Conservation (phyloP, 2,113 vertebrate genomes). For the Campylorhamphus procurvoides region DNA sequence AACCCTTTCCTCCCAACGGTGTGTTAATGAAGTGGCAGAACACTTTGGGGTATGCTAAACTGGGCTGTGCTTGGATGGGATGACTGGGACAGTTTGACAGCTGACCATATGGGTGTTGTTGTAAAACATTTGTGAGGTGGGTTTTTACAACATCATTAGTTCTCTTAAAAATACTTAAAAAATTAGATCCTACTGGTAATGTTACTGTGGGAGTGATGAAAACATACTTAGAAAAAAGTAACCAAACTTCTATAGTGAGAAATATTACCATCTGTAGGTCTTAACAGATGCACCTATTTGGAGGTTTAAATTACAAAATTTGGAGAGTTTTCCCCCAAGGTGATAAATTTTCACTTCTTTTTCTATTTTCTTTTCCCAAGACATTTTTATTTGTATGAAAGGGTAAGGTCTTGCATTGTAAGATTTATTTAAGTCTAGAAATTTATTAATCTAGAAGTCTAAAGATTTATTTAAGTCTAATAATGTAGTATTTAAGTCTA, state of each 20-base stretch:
- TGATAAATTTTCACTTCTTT: neutral
- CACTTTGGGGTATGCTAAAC: neutral
- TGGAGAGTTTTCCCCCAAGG: neutral
- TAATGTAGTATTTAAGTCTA: neutral
- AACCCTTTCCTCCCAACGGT: neutral
- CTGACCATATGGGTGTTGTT: neutral
- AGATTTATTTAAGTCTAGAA: neutral
- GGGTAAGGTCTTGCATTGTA: neutral
- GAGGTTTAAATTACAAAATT: neutral
- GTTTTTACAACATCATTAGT: neutral
- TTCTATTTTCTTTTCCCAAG: neutral
- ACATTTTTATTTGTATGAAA: neutral
- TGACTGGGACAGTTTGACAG: neutral
- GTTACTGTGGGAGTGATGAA: neutral
- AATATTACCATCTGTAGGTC: neutral
- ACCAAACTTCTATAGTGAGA: neutral
- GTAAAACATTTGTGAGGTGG: neutral
- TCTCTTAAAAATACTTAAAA: neutral
- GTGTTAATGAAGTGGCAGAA: neutral
- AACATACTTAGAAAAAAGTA: neutral
- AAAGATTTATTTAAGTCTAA: neutral
- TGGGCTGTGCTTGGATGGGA: neutral
- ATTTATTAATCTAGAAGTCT: neutral
- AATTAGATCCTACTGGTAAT: neutral
- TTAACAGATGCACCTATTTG: neutral